A percentile compares a stretch with the other conserved stretches of the same genome.
phyloP scores from a whole-genome alignment of 2,113 vertebrate species.

The Eurypyga helias region DNA sequence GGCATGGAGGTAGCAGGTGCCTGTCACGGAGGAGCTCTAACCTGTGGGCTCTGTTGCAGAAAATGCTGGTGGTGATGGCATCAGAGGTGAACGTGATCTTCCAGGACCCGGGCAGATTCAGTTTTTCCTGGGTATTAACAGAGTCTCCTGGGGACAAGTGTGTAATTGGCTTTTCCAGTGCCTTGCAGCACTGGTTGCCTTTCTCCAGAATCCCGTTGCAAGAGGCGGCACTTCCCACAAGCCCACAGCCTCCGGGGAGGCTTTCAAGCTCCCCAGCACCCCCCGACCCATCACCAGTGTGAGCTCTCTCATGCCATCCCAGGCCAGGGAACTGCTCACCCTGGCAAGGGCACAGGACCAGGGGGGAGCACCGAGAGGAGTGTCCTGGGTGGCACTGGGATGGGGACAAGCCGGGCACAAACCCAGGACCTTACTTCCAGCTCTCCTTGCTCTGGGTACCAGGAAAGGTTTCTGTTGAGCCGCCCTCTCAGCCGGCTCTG shows the following conservation, averaged over 20 bases:
- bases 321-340: neutral
- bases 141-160: neutral
- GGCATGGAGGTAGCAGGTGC: rapidly evolving
- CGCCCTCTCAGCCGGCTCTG: neutral
- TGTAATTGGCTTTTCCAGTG: neutral
- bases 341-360: rapidly evolving
- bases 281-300: neutral
- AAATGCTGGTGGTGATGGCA: neutral
- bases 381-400: neutral
- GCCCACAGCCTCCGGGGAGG: rapidly evolving
- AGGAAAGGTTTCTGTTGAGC: neutral
- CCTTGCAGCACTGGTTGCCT: neutral
- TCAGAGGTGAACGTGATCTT: neutral
- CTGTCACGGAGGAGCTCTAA: neutral
- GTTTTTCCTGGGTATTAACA: neutral
- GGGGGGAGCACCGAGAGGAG: rapidly evolving
- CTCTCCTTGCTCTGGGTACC: neutral
- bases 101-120: neutral
- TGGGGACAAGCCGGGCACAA: neutral
- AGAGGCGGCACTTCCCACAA: neutral
- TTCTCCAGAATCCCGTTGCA: neutral
- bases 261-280: rapidly evolving
- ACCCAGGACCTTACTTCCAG: neutral
- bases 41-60: rapidly evolving
- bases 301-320: neutral